Evolutionary conservation across 2,888 invertebrate species (phyloP), one percentile per base, ranked within the genome.

Genomic region (Cataglyphis livida): DNA sequence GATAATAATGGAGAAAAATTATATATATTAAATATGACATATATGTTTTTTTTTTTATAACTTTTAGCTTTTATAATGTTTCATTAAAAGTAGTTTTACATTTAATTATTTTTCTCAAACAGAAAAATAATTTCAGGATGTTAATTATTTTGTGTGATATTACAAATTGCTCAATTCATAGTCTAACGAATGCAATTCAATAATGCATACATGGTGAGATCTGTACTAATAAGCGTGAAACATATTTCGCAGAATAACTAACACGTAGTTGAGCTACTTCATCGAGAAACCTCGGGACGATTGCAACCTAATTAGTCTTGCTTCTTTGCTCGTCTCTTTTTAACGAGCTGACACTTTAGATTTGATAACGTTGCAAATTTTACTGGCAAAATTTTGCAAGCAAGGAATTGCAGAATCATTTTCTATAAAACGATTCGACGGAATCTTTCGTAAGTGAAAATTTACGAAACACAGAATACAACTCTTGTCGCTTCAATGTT

Each of bases 261-360:
- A 1, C 51, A 35, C 12, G 64, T 68, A 71, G 70, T 25, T 25
- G 48, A 4, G 44, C 83, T 84, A 65, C 83, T 48, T 32, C 73
- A 83, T 76, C 74, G 59, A 61, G 59, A 41, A 76, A 81, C 82
- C 83, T 71, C 44, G 41, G 32, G 64, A 54, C 76, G 83, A 81
- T 87, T 62, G 48, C 41, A 28, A 9, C 41, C n/a, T 87, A 89
- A 82, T 82, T 82, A 64, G 44, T 82, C 78, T 51, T 68, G 48
- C 28, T 12, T 68, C 21, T 64, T 41, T 64, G 25, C n/a, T 41
- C 51, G 54, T 41, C 54, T 25, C 35, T 81, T 28, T 28, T 71
- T 61, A 76, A 48, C n/a, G 10, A 57, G 41, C n/a, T 3, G 6
- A 28, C n/a, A 21, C 38, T 59, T 57, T 21, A 41, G 32, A 65